A percentile compares a stretch with the other conserved stretches of the same genome.
Evolutionary conservation across 2,888 invertebrate genomes (phyloP).

Genomic region (Agrypnus murinus): DNA sequence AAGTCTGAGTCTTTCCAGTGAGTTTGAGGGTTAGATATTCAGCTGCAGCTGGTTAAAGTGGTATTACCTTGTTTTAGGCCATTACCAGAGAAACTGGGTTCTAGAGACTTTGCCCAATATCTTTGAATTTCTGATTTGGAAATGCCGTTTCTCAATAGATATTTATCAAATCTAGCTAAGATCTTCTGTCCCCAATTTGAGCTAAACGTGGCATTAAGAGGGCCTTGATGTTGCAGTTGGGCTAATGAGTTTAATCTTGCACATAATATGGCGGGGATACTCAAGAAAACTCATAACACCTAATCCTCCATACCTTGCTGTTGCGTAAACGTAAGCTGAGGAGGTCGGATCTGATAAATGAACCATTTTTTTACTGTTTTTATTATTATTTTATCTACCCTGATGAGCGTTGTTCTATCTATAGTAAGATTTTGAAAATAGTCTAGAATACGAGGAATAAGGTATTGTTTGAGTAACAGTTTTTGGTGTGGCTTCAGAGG

Average conservation of each 20-base stretch:
- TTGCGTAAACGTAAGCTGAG: background rate
- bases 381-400: background rate
- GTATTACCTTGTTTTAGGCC: background rate
- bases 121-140: too few species aligned
- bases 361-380: background rate
- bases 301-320: background rate
- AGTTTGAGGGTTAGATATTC: background rate
- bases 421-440: slow-evolving; percentile 55
- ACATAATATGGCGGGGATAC: background rate
- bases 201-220: too few species aligned
- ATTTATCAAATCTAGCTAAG: too few species aligned
- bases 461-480: slow-evolving; percentile 57
- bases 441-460: slow-evolving; percentile 64
- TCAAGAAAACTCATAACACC: background rate
- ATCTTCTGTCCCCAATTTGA: background rate
- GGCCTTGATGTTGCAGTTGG: background rate
- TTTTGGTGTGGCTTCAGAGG: slow-evolving; percentile 69
- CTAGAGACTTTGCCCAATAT: too few species aligned
- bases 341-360: background rate
- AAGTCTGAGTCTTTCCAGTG: background rate
- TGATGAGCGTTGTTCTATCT: background rate
- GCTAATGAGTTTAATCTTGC: background rate
- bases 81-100: too few species aligned
- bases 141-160: too few species aligned
- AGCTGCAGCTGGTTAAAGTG: background rate